These are phyloP conservation scores for Blomia tropicalis DNA, from an alignment of 2,888 invertebrate species.

Conservation along the genomic window DNA sequence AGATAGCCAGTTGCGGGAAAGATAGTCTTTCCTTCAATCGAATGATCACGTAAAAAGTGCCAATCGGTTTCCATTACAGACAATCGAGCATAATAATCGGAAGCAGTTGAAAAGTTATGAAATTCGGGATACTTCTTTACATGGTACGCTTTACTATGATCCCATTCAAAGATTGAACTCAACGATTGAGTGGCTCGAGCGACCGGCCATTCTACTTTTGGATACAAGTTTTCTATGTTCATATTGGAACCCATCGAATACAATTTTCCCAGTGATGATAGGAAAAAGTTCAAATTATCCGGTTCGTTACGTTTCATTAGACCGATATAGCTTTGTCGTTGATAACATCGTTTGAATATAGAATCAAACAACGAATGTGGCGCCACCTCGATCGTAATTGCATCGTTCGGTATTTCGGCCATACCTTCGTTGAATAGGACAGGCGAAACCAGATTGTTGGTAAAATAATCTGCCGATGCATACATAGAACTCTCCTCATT, in stretches of 20 bases:
- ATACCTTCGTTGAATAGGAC: constrained; percentile 82
- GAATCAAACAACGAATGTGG: constrained; percentile 88
- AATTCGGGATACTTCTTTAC: constrained; percentile 27
- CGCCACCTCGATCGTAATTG: constrained; percentile 78
- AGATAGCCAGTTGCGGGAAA: constrained; percentile 42
- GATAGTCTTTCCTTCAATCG: constrained; percentile 41
- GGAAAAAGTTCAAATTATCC: constrained; percentile 38
- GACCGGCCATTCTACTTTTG: constrained; percentile 58
- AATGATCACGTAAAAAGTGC: constrained; percentile 36
- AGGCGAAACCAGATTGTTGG: constrained; percentile 82
- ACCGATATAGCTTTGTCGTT: constrained; percentile 56
- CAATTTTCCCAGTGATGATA: constrained; percentile 37
- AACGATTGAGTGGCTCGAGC: constrained; percentile 78
- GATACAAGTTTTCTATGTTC: constrained; percentile 29
- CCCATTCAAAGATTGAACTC: constrained; percentile 71
- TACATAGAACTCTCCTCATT: constrained; percentile 53
- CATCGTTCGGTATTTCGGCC: constrained; percentile 63
- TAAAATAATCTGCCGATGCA: constrained; percentile 84
- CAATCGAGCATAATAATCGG: constrained; percentile 14
- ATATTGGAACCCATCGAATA: constrained; percentile 24
- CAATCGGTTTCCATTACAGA: constrained; percentile 28
- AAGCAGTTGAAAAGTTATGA: constrained; percentile 20
- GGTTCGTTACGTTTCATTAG: constrained; percentile 57
- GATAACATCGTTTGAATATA: constrained; percentile 67
- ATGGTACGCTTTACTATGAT: constrained; percentile 48